phyloP scores from a whole-genome alignment of 2,113 vertebrate species.

The Mustelus asterias region DNA sequence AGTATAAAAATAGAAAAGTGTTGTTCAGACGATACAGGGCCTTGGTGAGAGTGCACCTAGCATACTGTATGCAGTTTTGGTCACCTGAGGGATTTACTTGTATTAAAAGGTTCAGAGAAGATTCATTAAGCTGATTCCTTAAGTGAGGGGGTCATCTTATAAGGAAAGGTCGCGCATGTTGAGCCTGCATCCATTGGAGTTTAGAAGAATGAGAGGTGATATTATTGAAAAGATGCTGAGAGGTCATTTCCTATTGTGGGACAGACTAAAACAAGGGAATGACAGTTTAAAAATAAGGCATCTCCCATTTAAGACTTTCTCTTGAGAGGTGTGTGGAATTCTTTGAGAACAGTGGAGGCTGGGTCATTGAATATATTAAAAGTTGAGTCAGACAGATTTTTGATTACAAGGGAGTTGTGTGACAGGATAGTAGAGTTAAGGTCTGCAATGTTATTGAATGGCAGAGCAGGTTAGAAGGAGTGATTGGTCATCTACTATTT shows the following conservation, averaged over 20 bases:
- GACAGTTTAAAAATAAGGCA: neutral
- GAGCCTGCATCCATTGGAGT: neutral
- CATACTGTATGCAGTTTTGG: neutral
- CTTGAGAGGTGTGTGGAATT: neutral
- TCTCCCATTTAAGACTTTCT: neutral
- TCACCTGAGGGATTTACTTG: neutral
- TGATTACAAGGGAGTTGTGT: neutral
- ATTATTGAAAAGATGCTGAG: neutral
- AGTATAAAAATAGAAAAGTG: neutral
- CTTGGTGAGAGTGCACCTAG: neutral
- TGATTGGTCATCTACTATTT: neutral
- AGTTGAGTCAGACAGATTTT: neutral
- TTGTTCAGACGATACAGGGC: neutral
- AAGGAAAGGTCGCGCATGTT: neutral
- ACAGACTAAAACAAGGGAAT: too few relatives aligned
- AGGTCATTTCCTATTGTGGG: neutral
- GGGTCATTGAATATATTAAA: neutral
- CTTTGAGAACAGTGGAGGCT: neutral
- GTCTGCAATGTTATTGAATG: neutral
- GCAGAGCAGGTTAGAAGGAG: neutral
- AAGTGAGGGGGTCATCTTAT: neutral
- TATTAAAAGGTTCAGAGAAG: neutral
- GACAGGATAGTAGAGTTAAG: neutral
- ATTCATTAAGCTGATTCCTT: neutral
- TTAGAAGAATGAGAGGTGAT: neutral